Evolutionary conservation across 2,888 invertebrate species (phyloP), one percentile per base, ranked within the genome.

Genomic region (Cabera pusaria): DNA sequence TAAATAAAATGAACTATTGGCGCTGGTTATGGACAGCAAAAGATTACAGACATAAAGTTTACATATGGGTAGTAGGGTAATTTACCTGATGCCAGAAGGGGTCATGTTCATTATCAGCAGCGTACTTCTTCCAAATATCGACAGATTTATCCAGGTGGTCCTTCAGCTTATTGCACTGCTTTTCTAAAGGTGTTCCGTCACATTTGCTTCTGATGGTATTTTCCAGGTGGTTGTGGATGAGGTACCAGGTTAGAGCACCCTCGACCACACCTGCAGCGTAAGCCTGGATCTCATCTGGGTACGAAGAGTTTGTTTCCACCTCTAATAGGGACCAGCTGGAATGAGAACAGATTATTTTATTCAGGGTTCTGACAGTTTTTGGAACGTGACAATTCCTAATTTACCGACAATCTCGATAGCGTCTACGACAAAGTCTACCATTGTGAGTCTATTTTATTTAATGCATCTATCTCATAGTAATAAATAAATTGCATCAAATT

Each of bases 261-360:
- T 97, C 97, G 0, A 95, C 90, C 21, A 95, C 90, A 2, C 97
- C 97, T 1, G 97, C 97, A 1, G 95, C 94, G 72, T 93, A 96
- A 0, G 96, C 96, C 83, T 97, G 97, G 22, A 94, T 91, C 57
- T 92, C 91, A 71, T 97, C 96, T 0, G 93, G 91, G 73, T 93
- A 95, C 2, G 90, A 88, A 10, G 90, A 86, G 53, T 93, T 93
- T 0, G 96, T 95, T 80, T 95, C 93, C 23, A 97, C 91, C 83
- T 96, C 95, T 40, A 97, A 82, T 52, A 92, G 91, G 7, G 95
- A 93, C 96, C 96, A 96, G 37, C 96, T 96, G 61, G 1, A 72
- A 75, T 26, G 12, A 14, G 3, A 14, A 14, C 14, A n/a, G n/a
- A n/a, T n/a, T n/a, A n/a, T n/a, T n/a, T n/a, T n/a, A n/a, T n/a